Base-by-base conservation (phyloP, 2,888 invertebrate species). In the Pasiphila rectangulata region DNA sequence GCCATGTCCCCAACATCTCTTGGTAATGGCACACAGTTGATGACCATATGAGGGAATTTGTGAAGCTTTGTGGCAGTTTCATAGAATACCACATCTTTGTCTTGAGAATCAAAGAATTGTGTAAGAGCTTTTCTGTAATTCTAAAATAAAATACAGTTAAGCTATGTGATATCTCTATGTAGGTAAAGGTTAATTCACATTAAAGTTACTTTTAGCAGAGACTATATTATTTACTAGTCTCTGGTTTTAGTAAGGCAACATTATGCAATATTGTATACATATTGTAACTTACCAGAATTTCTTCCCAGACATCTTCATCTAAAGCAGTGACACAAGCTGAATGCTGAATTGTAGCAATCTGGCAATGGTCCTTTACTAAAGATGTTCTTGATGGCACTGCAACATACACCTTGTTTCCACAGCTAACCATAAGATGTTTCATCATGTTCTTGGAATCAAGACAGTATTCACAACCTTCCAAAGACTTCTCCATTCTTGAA, bases 261-360 rank as follows among this genome's bases (percentile, higher is more conserved):
- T n/a, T n/a, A n/a, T n/a, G n/a, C n/a, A n/a, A n/a, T n/a, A n/a
- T n/a, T n/a, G n/a, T n/a, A n/a, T n/a, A n/a, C n/a, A n/a, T n/a
- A n/a, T n/a, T n/a, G n/a, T n/a, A n/a, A 54, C 67, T 71, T 79
- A 94, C 94, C 86, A 92, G 90, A 48, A 99, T 90, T 86, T 98
- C 98, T 47, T 91, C 91, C 96, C 96, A 98, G 34, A 96, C 94
- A 84, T 99, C 97, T 89, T 99, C 98, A 84, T 99, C 99, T 27
- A 97, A 72, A 55, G 93, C 91, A 0, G 97, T 96, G 23, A 93
- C 91, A 73, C 96, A 95, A 1, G 93, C 72, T 0, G 92, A 87
- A 79, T 99, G 98, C 58, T 94, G 92, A 67, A 94, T 92, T 0
- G 98, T 96, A 1, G 94, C 91, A 63, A 99, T 93, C 37, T 96